These are phyloP conservation scores for Endomychus coccineus DNA, from an alignment of 2,888 invertebrate species.

Conservation along the genomic window DNA sequence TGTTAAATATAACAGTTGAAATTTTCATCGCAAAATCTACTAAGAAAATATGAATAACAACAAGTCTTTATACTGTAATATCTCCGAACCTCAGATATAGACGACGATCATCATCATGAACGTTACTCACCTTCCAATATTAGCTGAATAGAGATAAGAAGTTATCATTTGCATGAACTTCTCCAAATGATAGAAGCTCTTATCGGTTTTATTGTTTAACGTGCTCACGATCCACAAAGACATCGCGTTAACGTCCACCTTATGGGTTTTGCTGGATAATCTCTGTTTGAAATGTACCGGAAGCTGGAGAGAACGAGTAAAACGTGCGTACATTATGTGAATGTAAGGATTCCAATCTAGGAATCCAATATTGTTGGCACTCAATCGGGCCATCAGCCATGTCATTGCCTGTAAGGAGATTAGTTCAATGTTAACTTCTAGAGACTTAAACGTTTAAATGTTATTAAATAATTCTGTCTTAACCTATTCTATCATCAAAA, in stretches of 20 bases:
- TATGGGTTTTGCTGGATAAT: slow-evolving; percentile 50
- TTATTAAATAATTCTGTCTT: too few species aligned
- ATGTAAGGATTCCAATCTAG: slow-evolving; percentile 84
- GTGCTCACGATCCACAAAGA: slow-evolving; percentile 55
- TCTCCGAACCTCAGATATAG: too few species aligned
- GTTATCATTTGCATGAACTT: slow-evolving; percentile 76
- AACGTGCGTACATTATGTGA: slow-evolving; percentile 67
- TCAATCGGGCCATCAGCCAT: slow-evolving; percentile 65
- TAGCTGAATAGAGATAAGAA: slow-evolving; percentile 85
- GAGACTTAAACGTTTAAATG: too few species aligned
- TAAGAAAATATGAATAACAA: too few species aligned
- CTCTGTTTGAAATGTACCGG: slow-evolving; percentile 70
- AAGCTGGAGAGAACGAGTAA: slow-evolving; percentile 64
- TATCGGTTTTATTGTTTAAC: slow-evolving; percentile 58
- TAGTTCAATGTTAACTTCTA: too few species aligned
- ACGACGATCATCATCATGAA: too few species aligned
- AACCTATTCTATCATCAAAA: too few species aligned
- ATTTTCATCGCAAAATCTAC: too few species aligned
- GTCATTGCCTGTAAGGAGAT: slow-evolving; percentile 62
- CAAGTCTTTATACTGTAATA: too few species aligned
- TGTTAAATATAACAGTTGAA: too few species aligned
- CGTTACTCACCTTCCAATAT: slow-evolving; percentile 56
- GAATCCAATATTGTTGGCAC: slow-evolving; percentile 68
- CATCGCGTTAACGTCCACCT: slow-evolving; percentile 45
- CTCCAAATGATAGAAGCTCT: slow-evolving; percentile 63